Conservation (phyloP, 2,113 vertebrate species). For the Lamprologus ornatipinnis region DNA sequence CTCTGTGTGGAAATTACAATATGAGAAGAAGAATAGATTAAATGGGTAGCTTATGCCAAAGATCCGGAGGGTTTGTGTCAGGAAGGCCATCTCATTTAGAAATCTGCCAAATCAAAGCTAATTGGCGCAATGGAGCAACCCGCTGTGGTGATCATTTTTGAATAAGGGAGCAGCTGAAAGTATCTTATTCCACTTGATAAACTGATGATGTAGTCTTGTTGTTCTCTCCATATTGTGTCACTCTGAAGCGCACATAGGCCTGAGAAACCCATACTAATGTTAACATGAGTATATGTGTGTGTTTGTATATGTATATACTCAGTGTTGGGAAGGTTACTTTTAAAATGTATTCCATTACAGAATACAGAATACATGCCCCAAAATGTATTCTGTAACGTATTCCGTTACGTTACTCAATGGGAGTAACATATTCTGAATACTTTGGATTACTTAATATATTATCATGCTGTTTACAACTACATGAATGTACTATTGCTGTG, state of each 20-base stretch:
- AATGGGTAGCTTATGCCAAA: background rate
- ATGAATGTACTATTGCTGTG: no score
- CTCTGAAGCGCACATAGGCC: background rate
- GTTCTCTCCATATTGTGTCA: background rate
- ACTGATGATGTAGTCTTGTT: background rate
- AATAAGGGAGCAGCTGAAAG: background rate
- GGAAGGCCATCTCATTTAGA: background rate
- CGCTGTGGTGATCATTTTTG: background rate
- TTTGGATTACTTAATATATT: no score
- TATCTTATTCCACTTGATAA: background rate
- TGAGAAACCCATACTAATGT: background rate
- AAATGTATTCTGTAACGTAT: no score
- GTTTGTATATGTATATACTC: background rate
- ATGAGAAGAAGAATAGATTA: background rate
- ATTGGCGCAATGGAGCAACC: background rate
- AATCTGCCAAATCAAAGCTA: background rate
- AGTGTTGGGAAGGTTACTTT: no score
- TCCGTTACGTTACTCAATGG: no score
- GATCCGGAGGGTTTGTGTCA: background rate
- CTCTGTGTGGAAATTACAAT: background rate
- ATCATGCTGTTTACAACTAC: no score
- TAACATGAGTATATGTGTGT: background rate
- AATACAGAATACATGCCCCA: no score
- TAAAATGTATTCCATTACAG: no score
- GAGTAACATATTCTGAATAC: no score